These are phyloP conservation scores for Porites lobata DNA, from an alignment of 92 coral and sea anemone genomes.

Conservation along the genomic window DNA sequence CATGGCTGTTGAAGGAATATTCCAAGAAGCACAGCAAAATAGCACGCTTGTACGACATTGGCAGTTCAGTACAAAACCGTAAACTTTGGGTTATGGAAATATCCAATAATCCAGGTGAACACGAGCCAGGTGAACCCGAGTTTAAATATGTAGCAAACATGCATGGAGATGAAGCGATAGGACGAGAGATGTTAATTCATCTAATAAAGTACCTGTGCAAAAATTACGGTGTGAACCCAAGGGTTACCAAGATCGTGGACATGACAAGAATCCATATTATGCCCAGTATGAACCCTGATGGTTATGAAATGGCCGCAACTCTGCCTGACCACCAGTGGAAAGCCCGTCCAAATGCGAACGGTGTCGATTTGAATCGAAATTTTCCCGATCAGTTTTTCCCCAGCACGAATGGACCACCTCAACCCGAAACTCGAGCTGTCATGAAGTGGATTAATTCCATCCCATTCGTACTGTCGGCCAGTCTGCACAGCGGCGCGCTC, in stretches of 20 bases:
- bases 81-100: slow-evolving; percentile 98
- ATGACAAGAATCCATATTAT: slow-evolving; percentile 90
- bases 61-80: slow-evolving; percentile 95
- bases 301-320: slow-evolving; percentile 90
- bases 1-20: slow-evolving; percentile 94
- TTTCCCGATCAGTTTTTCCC: slow-evolving; percentile 99
- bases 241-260: slow-evolving; percentile 79
- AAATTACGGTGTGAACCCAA: slow-evolving; percentile 77
- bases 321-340: background rate
- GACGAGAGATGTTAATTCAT: slow-evolving; percentile 87
- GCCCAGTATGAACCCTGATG: slow-evolving; percentile 98
- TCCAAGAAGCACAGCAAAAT: slow-evolving; percentile 82
- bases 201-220: slow-evolving; percentile 87
- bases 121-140: slow-evolving; percentile 89
- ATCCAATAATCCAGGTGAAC: slow-evolving; percentile 88
- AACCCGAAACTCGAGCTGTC: slow-evolving; percentile 89
- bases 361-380: slow-evolving; percentile 95
- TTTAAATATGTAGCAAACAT: slow-evolving; percentile 91
- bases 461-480: slow-evolving; percentile 94
- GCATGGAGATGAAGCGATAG: slow-evolving; percentile 96
- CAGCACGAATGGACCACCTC: slow-evolving; percentile 90
- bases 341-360: slow-evolving; percentile 78
- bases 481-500: slow-evolving; percentile 95
- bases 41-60: slow-evolving; percentile 86
- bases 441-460: slow-evolving; percentile 88